phyloP scores from a whole-genome alignment of 2,797 vertebrate species.

The Macropodus opercularis region DNA sequence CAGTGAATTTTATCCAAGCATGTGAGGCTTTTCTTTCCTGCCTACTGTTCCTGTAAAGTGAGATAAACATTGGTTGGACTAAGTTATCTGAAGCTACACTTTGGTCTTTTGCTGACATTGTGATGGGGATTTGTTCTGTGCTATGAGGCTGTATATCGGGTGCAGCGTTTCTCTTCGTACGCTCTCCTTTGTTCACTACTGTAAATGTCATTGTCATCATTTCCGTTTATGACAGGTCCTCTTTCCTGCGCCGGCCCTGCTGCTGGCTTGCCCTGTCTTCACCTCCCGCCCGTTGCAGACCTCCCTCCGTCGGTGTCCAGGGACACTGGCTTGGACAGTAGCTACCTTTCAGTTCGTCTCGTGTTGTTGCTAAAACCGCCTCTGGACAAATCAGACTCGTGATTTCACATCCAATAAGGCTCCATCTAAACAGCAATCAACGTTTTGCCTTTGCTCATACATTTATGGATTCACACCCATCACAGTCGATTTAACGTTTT shows the following conservation, averaged over 20 bases:
- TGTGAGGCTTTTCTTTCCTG: too few relatives aligned
- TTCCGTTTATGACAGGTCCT: slow-evolving; percentile 40
- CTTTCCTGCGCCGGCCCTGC: slow-evolving; percentile 66
- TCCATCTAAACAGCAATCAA: slow-evolving; percentile 6
- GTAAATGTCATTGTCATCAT: slow-evolving; percentile 11
- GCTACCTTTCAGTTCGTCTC: slow-evolving; percentile 6
- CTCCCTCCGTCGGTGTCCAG: slow-evolving; percentile 1
- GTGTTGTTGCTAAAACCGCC: slow-evolving; percentile 10
- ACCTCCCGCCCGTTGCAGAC: slow-evolving; percentile 1
- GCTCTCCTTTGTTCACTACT: slow-evolving; percentile 24
- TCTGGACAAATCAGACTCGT: not conserved
- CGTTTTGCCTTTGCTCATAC: not conserved
- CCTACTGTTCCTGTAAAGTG: too few relatives aligned
- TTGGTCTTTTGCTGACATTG: too few relatives aligned
- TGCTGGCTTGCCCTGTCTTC: slow-evolving; percentile 40
- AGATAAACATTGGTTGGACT: too few relatives aligned
- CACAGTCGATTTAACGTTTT: slow-evolving; percentile 12
- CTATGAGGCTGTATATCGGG: too few relatives aligned
- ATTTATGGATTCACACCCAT: slow-evolving; percentile 35
- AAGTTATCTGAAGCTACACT: too few relatives aligned
- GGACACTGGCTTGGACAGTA: slow-evolving; percentile 10
- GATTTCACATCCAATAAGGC: not conserved
- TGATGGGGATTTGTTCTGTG: too few relatives aligned
- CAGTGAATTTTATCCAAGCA: too few relatives aligned
- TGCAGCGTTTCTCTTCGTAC: not conserved